phyloP scores from a whole-genome alignment of 1,140 invertebrate species.

The Drosophila navojoa region DNA sequence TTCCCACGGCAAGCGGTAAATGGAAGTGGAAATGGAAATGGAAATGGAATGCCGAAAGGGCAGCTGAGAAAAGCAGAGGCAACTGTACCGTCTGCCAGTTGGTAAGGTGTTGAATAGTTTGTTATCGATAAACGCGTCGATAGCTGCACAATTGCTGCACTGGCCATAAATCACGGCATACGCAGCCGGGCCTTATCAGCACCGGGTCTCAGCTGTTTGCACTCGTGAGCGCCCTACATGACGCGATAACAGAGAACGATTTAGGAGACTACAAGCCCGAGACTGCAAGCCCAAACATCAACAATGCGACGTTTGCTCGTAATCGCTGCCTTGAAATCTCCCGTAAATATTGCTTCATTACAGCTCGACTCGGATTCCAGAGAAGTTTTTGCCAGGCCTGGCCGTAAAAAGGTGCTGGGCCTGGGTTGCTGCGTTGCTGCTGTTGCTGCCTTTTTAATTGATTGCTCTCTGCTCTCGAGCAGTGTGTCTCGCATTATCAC shows the following conservation, averaged over 20 bases:
- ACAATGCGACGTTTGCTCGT: slow-evolving; percentile 17
- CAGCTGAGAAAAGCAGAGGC: background rate
- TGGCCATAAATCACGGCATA: slow-evolving; percentile 71
- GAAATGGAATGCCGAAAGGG: background rate
- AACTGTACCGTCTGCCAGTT: slow-evolving; percentile 29
- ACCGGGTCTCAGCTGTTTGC: slow-evolving; percentile 34
- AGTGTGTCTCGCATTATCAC: slow-evolving; percentile 72
- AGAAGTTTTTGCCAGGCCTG: slow-evolving; percentile 57
- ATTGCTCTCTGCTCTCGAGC: slow-evolving; percentile 65
- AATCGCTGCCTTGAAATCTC: slow-evolving; percentile 72
- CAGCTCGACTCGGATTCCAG: slow-evolving; percentile 53
- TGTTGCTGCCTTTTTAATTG: slow-evolving; percentile 78
- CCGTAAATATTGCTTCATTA: slow-evolving; percentile 78
- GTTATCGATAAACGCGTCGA: slow-evolving; percentile 36
- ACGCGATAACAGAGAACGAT: slow-evolving; percentile 48
- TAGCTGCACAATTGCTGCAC: slow-evolving; percentile 52
- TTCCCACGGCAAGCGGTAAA: slow-evolving; percentile 15
- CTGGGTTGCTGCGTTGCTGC: background rate
- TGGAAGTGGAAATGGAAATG: background rate
- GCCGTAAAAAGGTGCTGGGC: slow-evolving; percentile 44
- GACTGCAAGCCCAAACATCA: slow-evolving; percentile 25
- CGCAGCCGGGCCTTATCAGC: slow-evolving; percentile 57
- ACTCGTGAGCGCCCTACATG: slow-evolving; percentile 35
- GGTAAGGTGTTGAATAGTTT: slow-evolving; percentile 6
- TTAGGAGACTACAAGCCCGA: slow-evolving; percentile 24